Base-by-base conservation (phyloP, 1,140 invertebrate species). In the Euura saliciscinereae region DNA sequence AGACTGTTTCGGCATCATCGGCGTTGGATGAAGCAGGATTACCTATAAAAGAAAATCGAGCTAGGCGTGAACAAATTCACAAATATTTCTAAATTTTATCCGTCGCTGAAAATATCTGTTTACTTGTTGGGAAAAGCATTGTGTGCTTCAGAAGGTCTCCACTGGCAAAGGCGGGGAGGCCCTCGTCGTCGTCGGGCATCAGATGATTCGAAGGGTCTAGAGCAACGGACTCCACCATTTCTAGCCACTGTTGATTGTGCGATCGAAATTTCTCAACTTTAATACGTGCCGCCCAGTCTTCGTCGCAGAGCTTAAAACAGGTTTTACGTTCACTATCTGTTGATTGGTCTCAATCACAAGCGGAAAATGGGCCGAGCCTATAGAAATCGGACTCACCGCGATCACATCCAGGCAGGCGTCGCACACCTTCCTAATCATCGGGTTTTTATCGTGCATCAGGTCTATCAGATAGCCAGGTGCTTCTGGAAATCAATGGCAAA, bases 171-270 rank as follows among this genome's bases (percentile, higher is more conserved):
- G 92, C 91, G 64, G 93, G 92, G 65, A 94, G 82, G 80, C 92
- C 92, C 66, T 91, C 89, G 65, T 91, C 89, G 13, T 92, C 91
- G 75, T 91, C 90, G 65, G 88, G 85, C 65, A 88, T 78, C 75
- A 90, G 87, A 76, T 88, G 86, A 73, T 88, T 87, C 0, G 89
- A 89, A 10, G 83, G 80, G 73, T 91, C 90, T 2, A 87, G 83
- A 43, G 89, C 86, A 72, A 90, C 86, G 69, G 88, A 90, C 82
- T 95, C 94, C 44, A 99, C 96, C 93, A 99, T 98, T 79, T 97
- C 96, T 67, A 99, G 86, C 98, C 98, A 99, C 83, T 99, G 97
- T 1, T 95, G 94, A 87, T 99, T 99, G 85, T 99, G 97, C 84
- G 95, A 96, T 42, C 96, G 90, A 84, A 99, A 99, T 78, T 97